These are phyloP conservation scores for Atractosteus spatula DNA, from an alignment of 2,113 vertebrate genomes.

Conservation along the genomic window DNA sequence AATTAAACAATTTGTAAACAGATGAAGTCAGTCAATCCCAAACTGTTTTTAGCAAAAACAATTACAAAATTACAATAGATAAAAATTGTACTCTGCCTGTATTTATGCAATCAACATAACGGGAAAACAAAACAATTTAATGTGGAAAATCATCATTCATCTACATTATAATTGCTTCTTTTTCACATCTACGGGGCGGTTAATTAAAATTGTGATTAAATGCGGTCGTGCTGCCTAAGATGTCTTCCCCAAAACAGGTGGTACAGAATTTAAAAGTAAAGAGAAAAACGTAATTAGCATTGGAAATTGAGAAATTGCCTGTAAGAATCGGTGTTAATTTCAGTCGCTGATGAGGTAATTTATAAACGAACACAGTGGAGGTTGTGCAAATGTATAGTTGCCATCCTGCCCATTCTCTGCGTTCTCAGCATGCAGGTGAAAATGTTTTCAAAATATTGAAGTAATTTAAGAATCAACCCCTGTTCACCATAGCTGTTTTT, in stretches of 20 bases:
- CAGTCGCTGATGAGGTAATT: slow-evolving; percentile 99
- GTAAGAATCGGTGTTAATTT: slow-evolving; percentile 99
- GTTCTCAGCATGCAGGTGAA: slow-evolving; percentile 90
- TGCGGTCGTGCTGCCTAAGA: slow-evolving; percentile 96
- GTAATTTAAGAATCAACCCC: slow-evolving; percentile 79
- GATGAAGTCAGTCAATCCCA: slow-evolving; percentile 86
- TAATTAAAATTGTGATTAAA: slow-evolving; percentile 99
- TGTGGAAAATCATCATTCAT: slow-evolving; percentile 99
- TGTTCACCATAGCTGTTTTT: slow-evolving; percentile 55
- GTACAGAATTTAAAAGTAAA: slow-evolving; percentile 99
- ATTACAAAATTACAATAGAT: slow-evolving; percentile 99
- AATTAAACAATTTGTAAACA: slow-evolving; percentile 97
- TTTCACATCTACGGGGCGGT: slow-evolving; percentile 99
- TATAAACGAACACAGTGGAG: slow-evolving; percentile 90
- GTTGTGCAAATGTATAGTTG: slow-evolving; percentile 85
- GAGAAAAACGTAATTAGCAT: slow-evolving; percentile 99
- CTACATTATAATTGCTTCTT: slow-evolving; percentile 99
- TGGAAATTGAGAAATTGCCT: slow-evolving; percentile 99
- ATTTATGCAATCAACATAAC: slow-evolving; percentile 99
- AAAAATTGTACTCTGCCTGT: slow-evolving; percentile 93
- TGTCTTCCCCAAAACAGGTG: slow-evolving; percentile 99
- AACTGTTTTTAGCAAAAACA: slow-evolving; percentile 85
- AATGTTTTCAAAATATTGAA: slow-evolving; percentile 96
- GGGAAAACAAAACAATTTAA: slow-evolving; percentile 99
- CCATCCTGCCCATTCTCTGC: slow-evolving; percentile 74